Conservation (phyloP, 2,888 invertebrate species). For the Celastrina argiolus region DNA sequence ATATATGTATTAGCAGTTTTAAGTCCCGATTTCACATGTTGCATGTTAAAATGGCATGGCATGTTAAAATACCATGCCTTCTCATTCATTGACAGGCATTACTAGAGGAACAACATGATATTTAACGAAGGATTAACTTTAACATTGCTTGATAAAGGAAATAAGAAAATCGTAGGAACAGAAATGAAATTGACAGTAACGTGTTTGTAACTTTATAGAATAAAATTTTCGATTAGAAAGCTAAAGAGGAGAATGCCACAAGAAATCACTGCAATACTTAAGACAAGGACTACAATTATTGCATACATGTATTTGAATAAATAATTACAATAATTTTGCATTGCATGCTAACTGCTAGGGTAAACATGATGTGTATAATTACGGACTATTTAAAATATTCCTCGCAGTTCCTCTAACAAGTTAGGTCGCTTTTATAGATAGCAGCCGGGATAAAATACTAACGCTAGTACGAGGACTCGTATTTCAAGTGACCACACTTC, state of each 20-base stretch:
- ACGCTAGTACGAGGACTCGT: conserved; percentile 48
- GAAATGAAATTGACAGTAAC: no score
- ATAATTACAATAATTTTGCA: background rate
- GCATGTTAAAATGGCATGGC: no score
- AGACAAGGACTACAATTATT: background rate
- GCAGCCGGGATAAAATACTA: conserved; percentile 43
- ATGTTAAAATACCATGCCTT: no score
- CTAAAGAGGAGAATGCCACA: no score
- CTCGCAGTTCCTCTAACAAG: conserved; percentile 29
- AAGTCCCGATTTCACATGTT: no score
- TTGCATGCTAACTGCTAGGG: background rate
- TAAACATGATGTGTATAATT: background rate
- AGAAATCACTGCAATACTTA: background rate
- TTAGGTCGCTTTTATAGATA: conserved; percentile 37
- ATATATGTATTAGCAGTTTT: background rate
- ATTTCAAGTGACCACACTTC: background rate
- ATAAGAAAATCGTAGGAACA: no score
- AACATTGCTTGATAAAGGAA: no score
- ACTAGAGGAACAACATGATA: no score
- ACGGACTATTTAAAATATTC: background rate
- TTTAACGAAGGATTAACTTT: no score
- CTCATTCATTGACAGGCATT: no score
- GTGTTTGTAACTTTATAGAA: no score
- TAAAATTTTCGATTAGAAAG: no score
- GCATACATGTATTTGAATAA: background rate